These are phyloP conservation scores for Schrankia costaestrigalis DNA, from an alignment of 2,888 invertebrate species.

Conservation along the genomic window DNA sequence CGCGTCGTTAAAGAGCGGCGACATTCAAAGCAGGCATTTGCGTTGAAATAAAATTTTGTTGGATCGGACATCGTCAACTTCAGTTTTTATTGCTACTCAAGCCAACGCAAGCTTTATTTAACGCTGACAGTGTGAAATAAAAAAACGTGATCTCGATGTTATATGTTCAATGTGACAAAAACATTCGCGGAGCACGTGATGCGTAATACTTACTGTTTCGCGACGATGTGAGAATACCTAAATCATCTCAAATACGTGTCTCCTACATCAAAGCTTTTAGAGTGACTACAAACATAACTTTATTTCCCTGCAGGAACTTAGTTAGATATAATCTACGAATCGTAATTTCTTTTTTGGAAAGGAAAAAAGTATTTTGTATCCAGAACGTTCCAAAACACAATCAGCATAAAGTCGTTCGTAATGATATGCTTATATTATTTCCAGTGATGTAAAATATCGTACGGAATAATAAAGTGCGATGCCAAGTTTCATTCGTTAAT, in stretches of 20 bases:
- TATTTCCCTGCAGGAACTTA: too few relatives aligned
- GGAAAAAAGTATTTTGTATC: constrained; percentile 4
- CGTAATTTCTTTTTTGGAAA: constrained; percentile 5
- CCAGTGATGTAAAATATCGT: constrained; percentile 17
- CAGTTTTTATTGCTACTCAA: constrained; percentile 9
- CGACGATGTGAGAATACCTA: constrained; percentile 25
- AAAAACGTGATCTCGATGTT: constrained; percentile 20
- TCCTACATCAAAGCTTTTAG: constrained; percentile 26
- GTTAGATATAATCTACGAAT: too few relatives aligned
- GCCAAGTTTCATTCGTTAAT: constrained; percentile 31
- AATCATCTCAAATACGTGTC: constrained; percentile 27
- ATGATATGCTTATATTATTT: constrained; percentile 15
- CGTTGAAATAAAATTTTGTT: constrained; percentile 40
- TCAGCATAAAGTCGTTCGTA: constrained; percentile 8
- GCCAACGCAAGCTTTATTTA: constrained; percentile 11
- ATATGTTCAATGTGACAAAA: constrained; percentile 23
- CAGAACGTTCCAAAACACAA: constrained; percentile 3
- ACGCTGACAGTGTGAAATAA: constrained; percentile 9
- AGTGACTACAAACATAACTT: too few relatives aligned
- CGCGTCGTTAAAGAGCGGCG: constrained; percentile 43
- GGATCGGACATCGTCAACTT: constrained; percentile 30
- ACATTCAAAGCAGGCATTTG: constrained; percentile 37
- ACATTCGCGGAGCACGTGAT: constrained; percentile 22
- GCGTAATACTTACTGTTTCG: constrained; percentile 20
- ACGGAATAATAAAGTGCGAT: constrained; percentile 25